Conservation (phyloP, 2,113 vertebrate genomes). For the Astur gentilis region DNA sequence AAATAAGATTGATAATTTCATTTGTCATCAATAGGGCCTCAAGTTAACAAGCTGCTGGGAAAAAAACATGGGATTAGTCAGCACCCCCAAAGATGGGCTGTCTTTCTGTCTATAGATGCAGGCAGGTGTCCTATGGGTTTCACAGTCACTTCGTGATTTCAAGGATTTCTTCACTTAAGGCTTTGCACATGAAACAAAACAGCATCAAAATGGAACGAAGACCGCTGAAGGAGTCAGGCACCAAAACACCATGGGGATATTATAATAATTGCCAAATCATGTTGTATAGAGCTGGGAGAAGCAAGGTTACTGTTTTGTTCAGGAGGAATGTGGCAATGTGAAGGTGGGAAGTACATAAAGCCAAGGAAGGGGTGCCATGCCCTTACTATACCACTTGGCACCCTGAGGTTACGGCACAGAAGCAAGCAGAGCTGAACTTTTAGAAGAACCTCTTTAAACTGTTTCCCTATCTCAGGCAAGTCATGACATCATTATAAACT, state of each 20-base stretch:
- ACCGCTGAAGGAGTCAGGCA: background rate
- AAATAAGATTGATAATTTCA: background rate
- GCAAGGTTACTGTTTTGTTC: background rate
- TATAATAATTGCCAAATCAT: background rate
- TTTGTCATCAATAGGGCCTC: background rate
- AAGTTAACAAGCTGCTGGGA: background rate
- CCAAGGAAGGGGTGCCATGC: fast-evolving
- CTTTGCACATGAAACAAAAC: background rate
- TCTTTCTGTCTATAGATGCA: background rate
- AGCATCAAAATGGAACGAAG: background rate
- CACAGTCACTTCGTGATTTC: background rate
- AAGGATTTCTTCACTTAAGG: background rate
- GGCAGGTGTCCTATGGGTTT: background rate
- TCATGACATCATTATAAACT: background rate
- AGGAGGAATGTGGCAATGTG: background rate
- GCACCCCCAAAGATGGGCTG: background rate
- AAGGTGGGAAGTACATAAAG: background rate
- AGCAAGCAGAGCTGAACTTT: background rate
- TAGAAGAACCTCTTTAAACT: background rate
- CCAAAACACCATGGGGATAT: background rate
- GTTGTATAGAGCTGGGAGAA: background rate
- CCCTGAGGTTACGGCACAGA: fast-evolving
- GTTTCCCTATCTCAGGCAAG: background rate
- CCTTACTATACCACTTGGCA: fast-evolving
- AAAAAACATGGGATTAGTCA: background rate